Evolutionary conservation across 2,797 vertebrate species (phyloP), one percentile per base, ranked within the genome.

Genomic region (Discoglossus pictus): DNA sequence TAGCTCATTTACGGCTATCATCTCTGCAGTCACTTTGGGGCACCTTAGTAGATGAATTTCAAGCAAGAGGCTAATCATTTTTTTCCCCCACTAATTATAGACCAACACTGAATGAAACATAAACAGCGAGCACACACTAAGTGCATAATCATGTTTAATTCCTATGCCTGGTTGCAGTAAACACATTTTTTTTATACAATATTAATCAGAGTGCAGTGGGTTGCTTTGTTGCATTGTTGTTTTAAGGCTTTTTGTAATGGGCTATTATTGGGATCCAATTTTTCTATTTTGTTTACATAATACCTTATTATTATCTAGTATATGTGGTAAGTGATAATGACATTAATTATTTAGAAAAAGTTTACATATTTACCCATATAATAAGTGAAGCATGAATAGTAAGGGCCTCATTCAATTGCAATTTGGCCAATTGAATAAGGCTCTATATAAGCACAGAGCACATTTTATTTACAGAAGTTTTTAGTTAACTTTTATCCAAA

Each of bases 1-100:
- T 27, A 16, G 63, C 50, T 75, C 68, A 77, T 75, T 74, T 67
- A 43, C 53, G 65, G 58, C 0, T 54, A 61, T 68, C 15, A 65
- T 60, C 75, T 65, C 67, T 34, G 7, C 56, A 55, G 67, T 64
- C 36, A 11, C 47, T 47, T 72, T 2, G 4, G 39, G 72, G 53
- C 63, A 71, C 52, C 48, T 56, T n/a, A 1, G 44, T 55, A 50
- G 51, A 47, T 70, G 23, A 42, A 68, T 65, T 73, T 61, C 64
- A 62, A 61, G 25, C 50, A 43, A 51, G 56, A 9, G 0, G 15
- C 21, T 56, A 7, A 46, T 27, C 51, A 61, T 43, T 34, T 66
- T 38, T 62, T 54, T 36, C 15, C 58, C 35, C 44, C 46, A n/a
- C 61, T 66, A 34, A 72, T 53, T 58, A 46, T 65, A 73, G 61